phyloP scores from a whole-genome alignment of 1,140 invertebrate species.

The Drosophila leontia region DNA sequence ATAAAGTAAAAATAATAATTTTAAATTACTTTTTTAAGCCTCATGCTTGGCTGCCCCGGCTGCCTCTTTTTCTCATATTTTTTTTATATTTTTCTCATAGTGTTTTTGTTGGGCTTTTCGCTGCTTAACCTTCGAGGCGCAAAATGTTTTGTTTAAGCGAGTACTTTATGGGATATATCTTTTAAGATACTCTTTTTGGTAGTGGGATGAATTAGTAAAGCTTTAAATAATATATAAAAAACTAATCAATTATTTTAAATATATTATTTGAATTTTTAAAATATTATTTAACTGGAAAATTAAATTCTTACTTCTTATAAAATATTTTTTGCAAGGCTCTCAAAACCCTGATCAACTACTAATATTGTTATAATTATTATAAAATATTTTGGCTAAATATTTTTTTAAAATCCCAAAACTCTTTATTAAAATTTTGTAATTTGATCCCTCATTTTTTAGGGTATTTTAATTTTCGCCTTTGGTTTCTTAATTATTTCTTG shows the following conservation, averaged over 20 bases:
- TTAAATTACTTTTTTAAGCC: constrained; percentile 61
- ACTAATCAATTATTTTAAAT: neutral
- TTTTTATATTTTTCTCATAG: neutral
- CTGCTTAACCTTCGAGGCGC: constrained; percentile 67
- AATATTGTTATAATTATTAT: neutral
- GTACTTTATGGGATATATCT: constrained; percentile 41
- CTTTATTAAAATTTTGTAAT: neutral
- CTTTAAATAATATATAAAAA: neutral
- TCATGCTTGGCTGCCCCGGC: constrained; percentile 60
- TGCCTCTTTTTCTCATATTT: constrained; percentile 35
- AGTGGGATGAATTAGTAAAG: too few species aligned
- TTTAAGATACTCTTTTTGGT: constrained; percentile 15
- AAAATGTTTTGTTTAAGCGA: constrained; percentile 54
- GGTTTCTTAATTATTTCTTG: neutral
- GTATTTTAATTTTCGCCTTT: constrained; percentile 31
- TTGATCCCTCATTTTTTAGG: constrained; percentile 4
- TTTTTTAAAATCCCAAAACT: neutral
- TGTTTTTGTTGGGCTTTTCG: constrained; percentile 53
- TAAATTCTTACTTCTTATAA: neutral
- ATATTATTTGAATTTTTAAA: too few species aligned
- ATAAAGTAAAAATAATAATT: constrained; percentile 67
- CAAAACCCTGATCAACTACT: neutral
- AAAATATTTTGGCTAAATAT: neutral
- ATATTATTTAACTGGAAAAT: neutral
- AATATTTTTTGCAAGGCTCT: neutral